Base-by-base conservation (phyloP, 2,797 vertebrate species). In the Diplodus puntazzo region DNA sequence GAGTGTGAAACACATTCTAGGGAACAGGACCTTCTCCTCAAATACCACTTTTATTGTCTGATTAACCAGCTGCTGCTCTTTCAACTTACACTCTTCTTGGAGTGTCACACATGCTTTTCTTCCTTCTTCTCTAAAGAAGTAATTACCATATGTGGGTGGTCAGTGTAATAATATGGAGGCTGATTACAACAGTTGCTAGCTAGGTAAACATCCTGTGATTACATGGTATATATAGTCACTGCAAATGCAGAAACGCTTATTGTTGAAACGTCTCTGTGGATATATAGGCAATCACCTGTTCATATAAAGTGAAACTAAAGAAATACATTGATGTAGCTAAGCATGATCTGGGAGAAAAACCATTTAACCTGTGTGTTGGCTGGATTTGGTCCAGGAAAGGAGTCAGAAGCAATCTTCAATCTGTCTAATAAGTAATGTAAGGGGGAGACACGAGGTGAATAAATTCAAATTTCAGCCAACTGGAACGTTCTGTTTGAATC, bases 61-160 rank as follows among this genome's bases (percentile, higher is more conserved):
- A 69, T 69, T 77, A 48, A 73, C 73, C 17, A 45, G 42, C 54
- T 74, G 68, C 66, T 61, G 64, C 65, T 70, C 27, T 69, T 43
- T 30, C 20, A 73, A 7, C 16, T 20, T 11, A 11, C 27, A 60
- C 13, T 23, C 46, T 25, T 39, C 18, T 45, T 2, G 34, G 27
- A 58, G 8, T 18, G 14, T 23, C 25, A 30, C 2, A 3, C n/a
- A 48, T 53, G 14, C 43, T 14, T 48, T 34, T 34, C 6, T 34
- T 34, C n/a, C 3, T n/a, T 21, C 27, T 39, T 52, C 27, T 30
- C 45, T 65, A 46, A 20, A 30, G 11, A 68, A 57, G 11, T 65
- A 63, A 66, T 71, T 60, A 21, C 21, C 11, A 39, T 39, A 39
- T 52, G 63, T 52, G 55, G 54, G 61, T 67, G 55, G 49, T 59